Conservation (phyloP, 2,888 invertebrate species). For the Agonopterix arenella region DNA sequence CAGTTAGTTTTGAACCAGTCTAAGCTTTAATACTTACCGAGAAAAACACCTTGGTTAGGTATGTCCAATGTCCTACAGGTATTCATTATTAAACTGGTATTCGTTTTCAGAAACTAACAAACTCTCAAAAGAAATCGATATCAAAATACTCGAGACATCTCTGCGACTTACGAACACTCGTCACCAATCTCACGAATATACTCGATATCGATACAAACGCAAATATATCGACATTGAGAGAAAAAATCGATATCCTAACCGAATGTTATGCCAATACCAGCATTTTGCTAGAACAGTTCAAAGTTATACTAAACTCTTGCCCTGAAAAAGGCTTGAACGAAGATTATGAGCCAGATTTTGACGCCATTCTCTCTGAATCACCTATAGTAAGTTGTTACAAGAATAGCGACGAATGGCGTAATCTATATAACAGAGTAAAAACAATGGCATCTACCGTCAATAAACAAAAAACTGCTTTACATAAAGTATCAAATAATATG, state of each 20-base stretch:
- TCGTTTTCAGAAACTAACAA: conserved; percentile 76
- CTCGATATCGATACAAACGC: conserved; percentile 41
- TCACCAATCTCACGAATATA: conserved; percentile 52
- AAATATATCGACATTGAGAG: conserved; percentile 45
- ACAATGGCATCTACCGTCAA: conserved; percentile 38
- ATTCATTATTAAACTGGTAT: background rate
- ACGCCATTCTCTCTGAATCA: conserved; percentile 48
- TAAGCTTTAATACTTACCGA: no score
- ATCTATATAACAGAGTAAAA: conserved; percentile 45
- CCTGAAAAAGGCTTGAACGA: conserved; percentile 40
- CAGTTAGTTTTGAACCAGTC: no score
- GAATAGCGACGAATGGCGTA: conserved; percentile 56
- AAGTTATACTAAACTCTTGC: conserved; percentile 77
- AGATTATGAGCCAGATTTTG: conserved; percentile 50
- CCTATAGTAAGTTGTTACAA: conserved; percentile 53
- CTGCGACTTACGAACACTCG: conserved; percentile 72
- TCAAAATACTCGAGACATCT: conserved; percentile 75
- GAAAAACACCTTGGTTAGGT: no score
- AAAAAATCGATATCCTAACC: conserved; percentile 54
- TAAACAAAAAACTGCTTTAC: conserved; percentile 53
- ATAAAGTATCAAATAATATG: conserved; percentile 38
- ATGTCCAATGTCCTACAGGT: no score
- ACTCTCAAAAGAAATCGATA: conserved; percentile 80
- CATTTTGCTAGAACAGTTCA: conserved; percentile 81
- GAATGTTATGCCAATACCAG: conserved; percentile 67